Base-by-base conservation (phyloP, 1,140 invertebrate species). In the Nasonia vitripennis region DNA sequence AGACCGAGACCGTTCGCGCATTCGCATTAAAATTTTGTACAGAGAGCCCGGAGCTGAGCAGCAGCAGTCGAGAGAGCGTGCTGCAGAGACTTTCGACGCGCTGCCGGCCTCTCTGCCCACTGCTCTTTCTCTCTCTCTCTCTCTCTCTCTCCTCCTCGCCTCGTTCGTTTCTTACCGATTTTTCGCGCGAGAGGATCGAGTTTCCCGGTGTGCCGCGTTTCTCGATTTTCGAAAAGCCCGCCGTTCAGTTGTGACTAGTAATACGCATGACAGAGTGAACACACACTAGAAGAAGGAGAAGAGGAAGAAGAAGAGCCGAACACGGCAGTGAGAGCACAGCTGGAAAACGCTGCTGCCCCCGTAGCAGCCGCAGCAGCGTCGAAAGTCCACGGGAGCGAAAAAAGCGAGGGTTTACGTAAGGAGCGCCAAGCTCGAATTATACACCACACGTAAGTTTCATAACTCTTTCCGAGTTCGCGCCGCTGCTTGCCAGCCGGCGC, bases 1-100 rank as follows among this genome's bases (percentile, higher is more conserved):
- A 91, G 89, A 91, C 90, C 90, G 91, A 92, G 91, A 93, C 92
- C 91, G 91, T 88, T 92, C 92, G 92, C 91, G 92, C 88, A 93
- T 91, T 93, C 92, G 89, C 91, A 92, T 91, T 92, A 89, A 51
- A 55, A 91, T 90, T 91, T 91, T 75, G 51, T 67, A 86, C 80
- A 84, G 88, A 84, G 86, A 34, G 31, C 41, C 68, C 14, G 14
- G 55, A 62, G 55, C 3, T 17, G 7, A 45, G 41, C 10, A 17
- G 14, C 14, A 34, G 67, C 68, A 20, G 23, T 2, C 68, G 68
- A 37, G 34, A 37, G 34, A 12, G 51, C 5, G 51, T 17, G 55
- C 55, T 5, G 55, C 55, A 62, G 55, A 62, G 55, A 62, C 55
- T 62, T 62, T 62, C 55, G 55, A 62, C 55, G 68, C n/a, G n/a